Conservation (phyloP, 2,797 vertebrate genomes). For the Coendou prehensilis region DNA sequence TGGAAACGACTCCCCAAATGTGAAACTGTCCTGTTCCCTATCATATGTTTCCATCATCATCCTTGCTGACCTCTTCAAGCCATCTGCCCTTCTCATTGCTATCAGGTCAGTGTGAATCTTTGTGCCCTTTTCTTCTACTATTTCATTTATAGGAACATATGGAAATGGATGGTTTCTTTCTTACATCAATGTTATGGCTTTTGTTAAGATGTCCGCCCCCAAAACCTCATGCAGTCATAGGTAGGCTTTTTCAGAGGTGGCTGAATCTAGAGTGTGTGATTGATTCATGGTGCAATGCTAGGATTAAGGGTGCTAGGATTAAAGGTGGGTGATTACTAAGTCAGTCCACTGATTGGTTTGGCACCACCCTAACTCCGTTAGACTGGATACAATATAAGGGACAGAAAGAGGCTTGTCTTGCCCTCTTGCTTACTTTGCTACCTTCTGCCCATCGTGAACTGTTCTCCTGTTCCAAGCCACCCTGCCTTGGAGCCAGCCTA, state of each 20-base stretch:
- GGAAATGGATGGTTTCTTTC: neutral
- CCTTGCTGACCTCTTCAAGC: neutral
- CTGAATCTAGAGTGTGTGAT: neutral
- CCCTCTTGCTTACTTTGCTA: neutral
- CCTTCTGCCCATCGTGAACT: neutral
- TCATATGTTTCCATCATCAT: neutral
- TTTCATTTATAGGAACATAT: neutral
- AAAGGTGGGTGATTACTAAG: neutral
- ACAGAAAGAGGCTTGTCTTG: neutral
- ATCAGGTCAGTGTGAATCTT: neutral
- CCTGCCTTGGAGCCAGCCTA: neutral
- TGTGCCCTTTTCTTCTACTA: neutral
- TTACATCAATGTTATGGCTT: neutral
- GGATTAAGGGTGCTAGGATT: neutral
- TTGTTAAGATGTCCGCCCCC: neutral
- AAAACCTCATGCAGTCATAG: neutral
- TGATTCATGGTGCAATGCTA: neutral
- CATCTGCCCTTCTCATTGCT: neutral
- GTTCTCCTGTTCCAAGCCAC: neutral
- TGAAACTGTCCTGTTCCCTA: neutral
- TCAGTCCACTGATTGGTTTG: neutral
- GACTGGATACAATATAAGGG: neutral
- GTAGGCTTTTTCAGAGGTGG: neutral
- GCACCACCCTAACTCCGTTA: neutral
- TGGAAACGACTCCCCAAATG: neutral